Percentiles rank a stretch among this genome's conserved stretches.
Evolutionary conservation across 1,140 invertebrate species (phyloP).

Genomic region (Polypedilum vanderplanki): DNA sequence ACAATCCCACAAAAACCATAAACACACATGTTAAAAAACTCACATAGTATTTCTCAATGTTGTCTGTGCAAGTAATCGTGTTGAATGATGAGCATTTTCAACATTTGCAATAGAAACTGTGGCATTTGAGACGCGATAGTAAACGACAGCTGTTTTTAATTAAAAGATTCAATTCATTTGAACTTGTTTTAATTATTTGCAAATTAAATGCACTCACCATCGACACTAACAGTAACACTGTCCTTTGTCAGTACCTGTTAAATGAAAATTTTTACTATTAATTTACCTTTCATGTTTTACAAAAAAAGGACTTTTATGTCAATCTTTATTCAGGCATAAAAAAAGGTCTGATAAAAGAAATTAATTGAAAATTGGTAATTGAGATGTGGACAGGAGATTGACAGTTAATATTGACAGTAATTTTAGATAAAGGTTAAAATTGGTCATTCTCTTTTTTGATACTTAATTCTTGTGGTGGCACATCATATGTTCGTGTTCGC

Average conservation of each 20-base stretch:
- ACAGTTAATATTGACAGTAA: background rate
- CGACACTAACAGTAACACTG: conserved; percentile 89
- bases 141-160: conserved; percentile 63
- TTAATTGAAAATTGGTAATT: background rate
- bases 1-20: background rate
- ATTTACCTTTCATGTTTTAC: too few relatives aligned
- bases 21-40: too few relatives aligned
- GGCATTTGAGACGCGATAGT: conserved; percentile 90
- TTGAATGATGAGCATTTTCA: conserved; percentile 91
- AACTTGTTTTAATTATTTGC: background rate
- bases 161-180: background rate
- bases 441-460: conserved; percentile 6
- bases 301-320: too few relatives aligned
- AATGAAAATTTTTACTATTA: background rate
- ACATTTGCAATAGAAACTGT: conserved; percentile 95
- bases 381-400: background rate
- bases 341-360: background rate
- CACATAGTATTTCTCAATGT: conserved; percentile 86
- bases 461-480: conserved; percentile 88
- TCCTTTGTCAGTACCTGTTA: conserved; percentile 84
- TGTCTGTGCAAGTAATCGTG: conserved; percentile 79
- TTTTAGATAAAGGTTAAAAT: conserved; percentile 24
- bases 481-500: conserved; percentile 85
- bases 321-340: conserved; percentile 8
- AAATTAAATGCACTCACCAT: conserved; percentile 46